Conservation (phyloP, 2,113 vertebrate genomes). For the Semicossyphus pulcher region DNA sequence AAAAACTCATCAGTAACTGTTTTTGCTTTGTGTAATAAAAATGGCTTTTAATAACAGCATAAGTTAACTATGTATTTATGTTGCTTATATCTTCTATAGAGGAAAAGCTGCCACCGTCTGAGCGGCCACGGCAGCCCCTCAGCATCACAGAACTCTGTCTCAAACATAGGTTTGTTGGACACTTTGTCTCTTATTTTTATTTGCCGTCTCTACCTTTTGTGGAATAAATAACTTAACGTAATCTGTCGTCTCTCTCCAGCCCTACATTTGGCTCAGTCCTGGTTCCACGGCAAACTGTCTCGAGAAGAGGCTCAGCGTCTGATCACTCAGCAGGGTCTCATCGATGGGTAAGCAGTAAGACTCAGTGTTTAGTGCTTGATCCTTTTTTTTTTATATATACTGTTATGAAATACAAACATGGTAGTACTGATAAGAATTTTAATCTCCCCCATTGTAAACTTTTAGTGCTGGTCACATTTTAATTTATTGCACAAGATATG, state of each 20-base stretch:
- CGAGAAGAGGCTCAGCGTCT: constrained; percentile 94
- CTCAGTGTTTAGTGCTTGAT: not conserved
- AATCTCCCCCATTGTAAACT: too few relatives aligned
- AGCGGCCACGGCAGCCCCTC: constrained; percentile 90
- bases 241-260: constrained; percentile 73
- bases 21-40: too few relatives aligned
- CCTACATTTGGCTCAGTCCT: constrained; percentile 92
- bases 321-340: constrained; percentile 93
- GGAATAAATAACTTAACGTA: not conserved
- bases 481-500: not conserved
- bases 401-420: too few relatives aligned
- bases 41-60: not conserved
- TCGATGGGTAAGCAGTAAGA: constrained; percentile 88
- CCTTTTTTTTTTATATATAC: too few relatives aligned
- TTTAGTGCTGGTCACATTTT: not conserved
- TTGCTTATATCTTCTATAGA: constrained; percentile 82
- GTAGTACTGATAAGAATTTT: too few relatives aligned
- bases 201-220: not conserved
- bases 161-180: constrained; percentile 86
- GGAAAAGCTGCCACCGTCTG: constrained; percentile 92
- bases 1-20: too few relatives aligned
- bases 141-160: constrained; percentile 83
- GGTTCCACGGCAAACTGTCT: constrained; percentile 97
- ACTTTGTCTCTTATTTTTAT: not conserved
- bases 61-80: not conserved